A percentile compares a stretch with the other conserved stretches of the same genome.
Conservation (phyloP, 2,797 vertebrate genomes). For the Lagodon rhomboides region DNA sequence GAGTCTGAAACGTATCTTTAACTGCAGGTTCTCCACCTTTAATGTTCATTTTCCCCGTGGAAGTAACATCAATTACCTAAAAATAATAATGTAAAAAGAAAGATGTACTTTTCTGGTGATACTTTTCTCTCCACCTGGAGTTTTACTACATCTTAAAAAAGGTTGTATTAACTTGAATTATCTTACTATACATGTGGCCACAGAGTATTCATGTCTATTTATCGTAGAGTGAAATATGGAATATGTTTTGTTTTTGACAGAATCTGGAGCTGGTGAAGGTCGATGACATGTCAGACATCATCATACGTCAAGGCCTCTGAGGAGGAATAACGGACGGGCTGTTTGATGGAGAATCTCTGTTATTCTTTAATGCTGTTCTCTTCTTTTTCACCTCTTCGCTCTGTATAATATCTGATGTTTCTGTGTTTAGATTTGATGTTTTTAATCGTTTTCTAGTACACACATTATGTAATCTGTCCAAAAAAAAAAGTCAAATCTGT, state of each 20-base stretch:
- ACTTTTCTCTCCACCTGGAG: too few species aligned
- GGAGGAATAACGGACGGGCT: not conserved
- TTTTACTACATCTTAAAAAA: not conserved
- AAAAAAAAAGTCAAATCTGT: not conserved
- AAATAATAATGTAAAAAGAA: not conserved
- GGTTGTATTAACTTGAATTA: not conserved
- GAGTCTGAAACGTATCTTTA: too few species aligned
- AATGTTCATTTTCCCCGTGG: not conserved
- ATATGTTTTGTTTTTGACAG: constrained; percentile 74
- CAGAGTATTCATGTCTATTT: not conserved
- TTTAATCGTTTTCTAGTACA: constrained; percentile 11
- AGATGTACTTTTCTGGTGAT: not conserved
- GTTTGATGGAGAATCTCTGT: not conserved
- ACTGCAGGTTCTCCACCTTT: too few species aligned
- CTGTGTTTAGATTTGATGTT: constrained; percentile 4
- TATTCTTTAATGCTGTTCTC: constrained; percentile 4
- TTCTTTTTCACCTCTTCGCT: constrained; percentile 6
- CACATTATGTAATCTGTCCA: not conserved
- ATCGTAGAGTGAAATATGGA: not conserved
- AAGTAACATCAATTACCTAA: not conserved
- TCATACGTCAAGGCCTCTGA: constrained; percentile 89
- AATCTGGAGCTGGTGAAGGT: constrained; percentile 91
- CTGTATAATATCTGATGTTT: constrained; percentile 12
- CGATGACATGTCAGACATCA: constrained; percentile 92
- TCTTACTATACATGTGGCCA: not conserved